Evolutionary conservation across 2,113 vertebrate species (phyloP), one percentile per base, ranked within the genome.

Genomic region (Brachionichthys hirsutus): DNA sequence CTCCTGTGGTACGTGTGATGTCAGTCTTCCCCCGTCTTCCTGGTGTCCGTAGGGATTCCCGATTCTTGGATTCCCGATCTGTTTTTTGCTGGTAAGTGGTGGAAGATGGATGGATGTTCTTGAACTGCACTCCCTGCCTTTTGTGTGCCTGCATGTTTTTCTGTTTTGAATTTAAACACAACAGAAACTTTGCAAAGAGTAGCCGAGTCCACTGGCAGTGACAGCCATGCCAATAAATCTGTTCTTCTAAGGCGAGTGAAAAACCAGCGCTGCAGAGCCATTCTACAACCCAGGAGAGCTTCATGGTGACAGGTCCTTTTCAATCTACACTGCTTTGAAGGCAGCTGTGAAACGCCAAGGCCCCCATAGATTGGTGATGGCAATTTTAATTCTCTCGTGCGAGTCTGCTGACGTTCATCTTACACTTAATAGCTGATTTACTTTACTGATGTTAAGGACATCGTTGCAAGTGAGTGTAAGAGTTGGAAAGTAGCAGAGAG

Each of bases 251-350:
- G 14, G 9, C 58, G 36, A 58, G 48, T 35, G 53, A 63, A 56
- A 54, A 62, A 44, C 54, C 54, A 63, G 62, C 55, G 41, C 0
- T 47, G 43, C 36, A 59, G 57, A 57, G 76, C 42, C 40, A 17
- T 67, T 50, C 62, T 58, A 57, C 15, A 65, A 60, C 46, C 65
- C 49, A 55, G 8, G 44, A 65, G 66, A 55, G 71, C 46, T 69
- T 42, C 38, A 49, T 62, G 47, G 54, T 75, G 78, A 80, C 71
- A 70, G 50, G 81, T 78, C 75, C 78, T 84, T 85, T 80, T 84
- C 60, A 52, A 61, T 66, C 75, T 73, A 73, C 63, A 52, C 58
- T 40, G 47, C 70, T 35, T 36, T 53, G 16, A 36, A 72, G 59
- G 70, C 47, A 54, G 56, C 75, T 62, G 70, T 34, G 47, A 85